A percentile compares a stretch with the other conserved stretches of the same genome.
phyloP scores from a whole-genome alignment of 2,797 vertebrate genomes.

The Psittacula derbiana region DNA sequence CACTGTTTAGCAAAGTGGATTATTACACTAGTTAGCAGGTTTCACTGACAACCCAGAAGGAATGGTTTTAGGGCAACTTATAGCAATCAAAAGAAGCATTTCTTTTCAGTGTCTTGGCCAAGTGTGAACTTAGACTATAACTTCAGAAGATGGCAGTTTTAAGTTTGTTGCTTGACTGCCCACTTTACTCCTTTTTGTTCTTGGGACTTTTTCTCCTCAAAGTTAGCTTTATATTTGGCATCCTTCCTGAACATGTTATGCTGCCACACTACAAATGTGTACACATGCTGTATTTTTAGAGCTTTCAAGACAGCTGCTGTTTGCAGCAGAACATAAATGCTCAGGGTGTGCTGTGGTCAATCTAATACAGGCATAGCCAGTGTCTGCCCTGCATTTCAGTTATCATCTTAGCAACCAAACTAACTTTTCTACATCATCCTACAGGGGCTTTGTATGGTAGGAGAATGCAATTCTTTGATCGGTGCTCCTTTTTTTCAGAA shows the following conservation, averaged over 20 bases:
- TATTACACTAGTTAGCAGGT: background rate
- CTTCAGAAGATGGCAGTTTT: background rate
- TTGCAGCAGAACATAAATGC: background rate
- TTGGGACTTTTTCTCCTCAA: background rate
- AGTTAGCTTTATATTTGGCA: background rate
- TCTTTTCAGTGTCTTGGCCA: background rate
- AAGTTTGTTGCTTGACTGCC: background rate
- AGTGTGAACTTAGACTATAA: background rate
- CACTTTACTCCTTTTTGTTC: background rate
- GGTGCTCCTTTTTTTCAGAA: background rate
- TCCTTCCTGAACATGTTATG: background rate
- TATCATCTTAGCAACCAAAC: background rate
- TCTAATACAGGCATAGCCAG: background rate
- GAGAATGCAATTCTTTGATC: background rate
- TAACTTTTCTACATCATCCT: background rate
- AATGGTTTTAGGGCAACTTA: background rate
- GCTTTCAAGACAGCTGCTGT: background rate
- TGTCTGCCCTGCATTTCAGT: background rate
- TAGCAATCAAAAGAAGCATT: background rate
- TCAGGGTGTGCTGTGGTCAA: background rate
- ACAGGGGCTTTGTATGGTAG: background rate
- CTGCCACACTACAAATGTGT: background rate
- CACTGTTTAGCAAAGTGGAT: background rate
- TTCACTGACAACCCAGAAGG: background rate
- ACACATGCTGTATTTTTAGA: background rate